phyloP scores from a whole-genome alignment of 2,113 vertebrate genomes.

The Rhombomys opimus region DNA sequence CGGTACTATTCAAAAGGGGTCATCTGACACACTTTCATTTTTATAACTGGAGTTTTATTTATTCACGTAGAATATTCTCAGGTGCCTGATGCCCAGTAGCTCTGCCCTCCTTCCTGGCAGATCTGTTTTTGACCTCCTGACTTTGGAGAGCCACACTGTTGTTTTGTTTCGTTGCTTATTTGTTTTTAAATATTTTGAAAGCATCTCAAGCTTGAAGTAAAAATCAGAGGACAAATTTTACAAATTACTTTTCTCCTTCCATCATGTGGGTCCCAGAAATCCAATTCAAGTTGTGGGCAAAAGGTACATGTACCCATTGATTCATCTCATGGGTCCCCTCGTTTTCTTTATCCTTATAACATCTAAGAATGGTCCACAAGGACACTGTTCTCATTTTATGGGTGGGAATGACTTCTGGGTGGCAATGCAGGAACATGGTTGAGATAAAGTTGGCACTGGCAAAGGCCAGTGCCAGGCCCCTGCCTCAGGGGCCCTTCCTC shows the following conservation, averaged over 20 bases:
- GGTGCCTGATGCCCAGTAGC: background rate
- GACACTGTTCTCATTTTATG: background rate
- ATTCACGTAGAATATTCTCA: background rate
- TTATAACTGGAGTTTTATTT: background rate
- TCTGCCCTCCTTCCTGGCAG: background rate
- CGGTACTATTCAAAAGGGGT: background rate
- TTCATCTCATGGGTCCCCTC: background rate
- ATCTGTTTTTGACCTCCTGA: background rate
- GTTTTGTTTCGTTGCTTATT: conserved; percentile 12
- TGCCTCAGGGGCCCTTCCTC: background rate
- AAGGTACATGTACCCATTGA: background rate
- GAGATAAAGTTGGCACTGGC: accelerated
- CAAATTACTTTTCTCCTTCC: background rate
- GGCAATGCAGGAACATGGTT: background rate
- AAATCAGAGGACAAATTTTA: background rate
- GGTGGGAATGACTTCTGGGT: background rate
- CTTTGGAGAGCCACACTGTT: conserved; percentile 44
- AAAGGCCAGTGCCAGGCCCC: background rate
- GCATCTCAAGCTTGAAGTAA: conserved; percentile 42
- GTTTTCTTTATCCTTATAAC: background rate
- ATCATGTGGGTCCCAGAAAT: too few relatives aligned
- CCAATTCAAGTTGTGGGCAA: background rate
- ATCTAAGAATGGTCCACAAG: too few relatives aligned
- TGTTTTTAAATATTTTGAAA: conserved; percentile 64
- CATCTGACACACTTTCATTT: background rate